Base-by-base conservation (phyloP, 2,113 vertebrate species). In the Meleagris gallopavo region DNA sequence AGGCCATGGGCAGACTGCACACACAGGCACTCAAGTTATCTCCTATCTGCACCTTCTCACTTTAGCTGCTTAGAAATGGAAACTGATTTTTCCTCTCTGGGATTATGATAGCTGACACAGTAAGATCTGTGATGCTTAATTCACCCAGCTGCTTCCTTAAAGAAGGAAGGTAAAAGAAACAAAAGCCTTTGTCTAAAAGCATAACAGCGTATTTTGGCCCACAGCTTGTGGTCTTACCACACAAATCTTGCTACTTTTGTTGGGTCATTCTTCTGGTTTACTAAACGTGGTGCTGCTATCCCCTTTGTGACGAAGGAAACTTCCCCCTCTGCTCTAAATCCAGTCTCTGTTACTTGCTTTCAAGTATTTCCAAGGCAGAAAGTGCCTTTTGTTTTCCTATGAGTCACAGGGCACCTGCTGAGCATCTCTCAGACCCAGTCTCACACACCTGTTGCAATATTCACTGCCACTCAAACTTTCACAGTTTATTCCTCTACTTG, bases 1-100 rank as follows among this genome's bases (percentile, higher is more conserved):
- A 22, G 46, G 41, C 41, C 30, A 10, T 1, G 0, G 11, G 10
- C 29, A 24, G 29, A 58, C 24, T 29, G 36, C 15, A 1, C 4
- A 29, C 41, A 25, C n/a, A 41, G 10, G 20, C 24, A 27, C 19
- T 45, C 13, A 32, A 66, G 27, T 4, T 43, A 29, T 38, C 55
- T 78, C 34, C 43, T 55, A 27, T 50, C 27, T 10, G 10, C 32
- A 11, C 38, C 38, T 21, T 45, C 65, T 52, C 38, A 17, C 34
- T 70, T 52, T 1, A 82, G 54, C 32, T 25, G 46, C 72, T 46
- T 41, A 8, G n/a, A 60, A 82, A 46, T 2, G 50, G 32, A 34
- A 91, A 74, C 21, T 9, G 25, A 10, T n/a, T 74, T 89, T 41
- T 66, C 13, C 18, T 92, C 60, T 52, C 83, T 7, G 34, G 24